Evolutionary conservation across 2,113 vertebrate genomes (phyloP).

Genomic region (Xyrauchen texanus): DNA sequence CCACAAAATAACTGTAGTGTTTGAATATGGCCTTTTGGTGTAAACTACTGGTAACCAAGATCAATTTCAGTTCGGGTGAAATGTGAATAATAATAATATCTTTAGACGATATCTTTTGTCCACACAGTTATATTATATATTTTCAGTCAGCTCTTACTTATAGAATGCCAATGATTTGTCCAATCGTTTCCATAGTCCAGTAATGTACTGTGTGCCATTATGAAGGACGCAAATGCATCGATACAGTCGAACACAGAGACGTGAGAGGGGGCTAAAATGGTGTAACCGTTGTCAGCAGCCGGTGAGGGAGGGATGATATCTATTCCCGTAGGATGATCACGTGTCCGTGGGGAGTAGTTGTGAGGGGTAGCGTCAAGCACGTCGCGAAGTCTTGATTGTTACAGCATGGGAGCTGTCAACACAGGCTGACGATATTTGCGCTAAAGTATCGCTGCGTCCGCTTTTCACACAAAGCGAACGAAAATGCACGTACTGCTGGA

Average conservation of each 20-base stretch:
- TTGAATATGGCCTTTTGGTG: too few species aligned
- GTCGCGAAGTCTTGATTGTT: slow-evolving; percentile 1
- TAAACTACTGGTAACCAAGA: too few species aligned
- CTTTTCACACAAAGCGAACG: too few species aligned
- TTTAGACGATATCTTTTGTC: too few species aligned
- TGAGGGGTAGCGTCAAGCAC: slow-evolving; percentile 41
- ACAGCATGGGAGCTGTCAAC: slow-evolving; percentile 14
- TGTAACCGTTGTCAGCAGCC: slow-evolving; percentile 46
- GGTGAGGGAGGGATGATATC: slow-evolving; percentile 42
- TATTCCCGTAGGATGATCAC: slow-evolving; percentile 58
- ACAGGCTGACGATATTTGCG: background rate
- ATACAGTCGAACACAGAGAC: background rate
- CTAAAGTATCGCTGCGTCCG: too few species aligned
- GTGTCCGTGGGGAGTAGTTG: slow-evolving; percentile 58
- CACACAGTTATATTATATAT: too few species aligned
- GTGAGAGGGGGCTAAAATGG: background rate
- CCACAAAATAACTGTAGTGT: too few species aligned
- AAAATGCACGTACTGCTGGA: background rate
- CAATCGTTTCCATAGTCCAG: background rate
- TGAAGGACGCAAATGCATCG: background rate
- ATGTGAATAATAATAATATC: too few species aligned
- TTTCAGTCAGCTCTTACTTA: too few species aligned
- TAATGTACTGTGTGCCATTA: background rate
- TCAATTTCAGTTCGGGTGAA: too few species aligned
- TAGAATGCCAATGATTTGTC: background rate